phyloP scores from a whole-genome alignment of 1,140 invertebrate species.

The Mizuhopecten yessoensis region DNA sequence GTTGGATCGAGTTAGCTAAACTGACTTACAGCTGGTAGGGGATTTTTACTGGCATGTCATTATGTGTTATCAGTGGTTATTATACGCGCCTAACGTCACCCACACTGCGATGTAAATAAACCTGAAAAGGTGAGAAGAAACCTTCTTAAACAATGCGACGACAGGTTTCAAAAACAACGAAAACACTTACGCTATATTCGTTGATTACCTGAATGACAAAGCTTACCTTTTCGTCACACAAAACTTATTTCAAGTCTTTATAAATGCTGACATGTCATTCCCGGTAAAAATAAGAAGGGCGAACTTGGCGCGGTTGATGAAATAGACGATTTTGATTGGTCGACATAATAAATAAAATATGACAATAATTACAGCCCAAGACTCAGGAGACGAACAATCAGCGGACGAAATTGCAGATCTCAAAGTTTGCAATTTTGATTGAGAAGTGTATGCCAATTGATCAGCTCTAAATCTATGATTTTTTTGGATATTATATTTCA shows the following conservation, averaged over 20 bases:
- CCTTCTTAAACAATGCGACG: not conserved
- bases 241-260: not conserved
- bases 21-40: too few relatives aligned
- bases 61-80: too few relatives aligned
- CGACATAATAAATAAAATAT: not conserved
- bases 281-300: conserved; percentile 25
- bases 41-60: too few relatives aligned
- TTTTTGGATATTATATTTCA: too few relatives aligned
- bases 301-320: not conserved
- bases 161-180: not conserved
- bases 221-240: not conserved
- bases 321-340: not conserved
- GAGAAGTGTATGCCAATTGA: too few relatives aligned
- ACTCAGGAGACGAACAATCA: too few relatives aligned
- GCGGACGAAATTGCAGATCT: too few relatives aligned
- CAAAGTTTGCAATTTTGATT: too few relatives aligned
- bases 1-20: too few relatives aligned
- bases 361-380: not conserved
- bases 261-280: conserved; percentile 33
- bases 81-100: not conserved
- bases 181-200: not conserved
- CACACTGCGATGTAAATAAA: not conserved
- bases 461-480: too few relatives aligned
- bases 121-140: not conserved
- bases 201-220: not conserved